Percentiles rank a stretch among this genome's conserved stretches.
phyloP scores from a whole-genome alignment of 2,113 vertebrate species.

The Zootoca vivipara region DNA sequence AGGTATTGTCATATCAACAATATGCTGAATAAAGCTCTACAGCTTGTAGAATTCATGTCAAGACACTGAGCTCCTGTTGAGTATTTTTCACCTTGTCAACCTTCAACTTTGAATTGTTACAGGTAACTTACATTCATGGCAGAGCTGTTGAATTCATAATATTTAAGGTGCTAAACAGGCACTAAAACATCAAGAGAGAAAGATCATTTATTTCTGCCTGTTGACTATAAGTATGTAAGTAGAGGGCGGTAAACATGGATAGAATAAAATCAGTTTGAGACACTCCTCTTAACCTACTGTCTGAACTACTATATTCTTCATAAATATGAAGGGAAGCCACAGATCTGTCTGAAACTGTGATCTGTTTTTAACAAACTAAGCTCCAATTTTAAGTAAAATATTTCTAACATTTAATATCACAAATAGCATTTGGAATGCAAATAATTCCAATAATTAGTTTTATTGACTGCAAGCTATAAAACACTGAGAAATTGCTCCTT shows the following conservation, averaged over 20 bases:
- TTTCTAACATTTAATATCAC: neutral
- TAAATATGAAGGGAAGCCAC: neutral
- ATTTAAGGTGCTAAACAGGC: conserved; percentile 5
- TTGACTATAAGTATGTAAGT: neutral
- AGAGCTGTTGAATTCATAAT: neutral
- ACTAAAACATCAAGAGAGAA: neutral
- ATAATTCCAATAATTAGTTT: conserved; percentile 10
- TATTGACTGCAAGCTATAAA: neutral
- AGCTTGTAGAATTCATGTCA: neutral
- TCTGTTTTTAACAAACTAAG: neutral
- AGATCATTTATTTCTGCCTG: neutral
- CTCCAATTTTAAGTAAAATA: neutral
- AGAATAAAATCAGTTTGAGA: neutral
- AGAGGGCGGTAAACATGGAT: neutral
- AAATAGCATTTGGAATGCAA: conserved; percentile 3
- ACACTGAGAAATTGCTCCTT: neutral
- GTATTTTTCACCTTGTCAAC: neutral
- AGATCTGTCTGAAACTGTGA: neutral
- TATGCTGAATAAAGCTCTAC: neutral
- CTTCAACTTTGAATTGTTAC: neutral
- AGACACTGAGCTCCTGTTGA: neutral
- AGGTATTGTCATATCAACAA: conserved; percentile 8
- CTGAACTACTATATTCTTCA: neutral
- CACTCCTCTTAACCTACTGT: neutral
- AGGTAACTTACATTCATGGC: neutral